A percentile compares a stretch with the other conserved stretches of the same genome.
Conservation (phyloP, 2,113 vertebrate species). For the Pheucticus melanocephalus region DNA sequence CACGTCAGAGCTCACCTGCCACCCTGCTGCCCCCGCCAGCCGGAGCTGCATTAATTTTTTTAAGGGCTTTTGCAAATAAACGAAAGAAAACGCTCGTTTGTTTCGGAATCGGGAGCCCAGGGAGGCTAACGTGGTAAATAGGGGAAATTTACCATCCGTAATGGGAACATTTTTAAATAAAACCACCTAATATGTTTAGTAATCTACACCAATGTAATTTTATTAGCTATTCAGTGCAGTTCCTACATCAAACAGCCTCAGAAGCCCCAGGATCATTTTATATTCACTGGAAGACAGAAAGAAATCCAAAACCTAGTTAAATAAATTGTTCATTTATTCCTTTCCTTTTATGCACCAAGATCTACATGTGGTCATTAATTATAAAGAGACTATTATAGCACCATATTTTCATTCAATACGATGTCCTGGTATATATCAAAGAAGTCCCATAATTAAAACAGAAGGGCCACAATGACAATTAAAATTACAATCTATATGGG, state of each 20-base stretch:
- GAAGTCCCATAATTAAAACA: constrained; percentile 88
- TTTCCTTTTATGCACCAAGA: constrained; percentile 84
- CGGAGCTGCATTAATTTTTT: background rate
- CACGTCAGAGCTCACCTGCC: background rate
- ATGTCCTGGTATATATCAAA: constrained; percentile 88
- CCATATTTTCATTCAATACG: constrained; percentile 88
- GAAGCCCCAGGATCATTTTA: constrained; percentile 78
- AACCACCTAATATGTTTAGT: constrained; percentile 71
- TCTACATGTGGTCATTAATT: constrained; percentile 88
- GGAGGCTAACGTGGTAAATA: constrained; percentile 51
- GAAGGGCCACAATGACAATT: constrained; percentile 88
- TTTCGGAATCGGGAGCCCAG: background rate
- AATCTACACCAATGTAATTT: constrained; percentile 73
- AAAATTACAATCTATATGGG: constrained; percentile 89
- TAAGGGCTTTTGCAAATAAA: constrained; percentile 7
- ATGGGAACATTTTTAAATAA: constrained; percentile 60
- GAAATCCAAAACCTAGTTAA: constrained; percentile 86
- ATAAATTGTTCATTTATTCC: constrained; percentile 89
- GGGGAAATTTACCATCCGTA: constrained; percentile 29
- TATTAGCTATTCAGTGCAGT: constrained; percentile 71
- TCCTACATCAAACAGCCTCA: constrained; percentile 76
- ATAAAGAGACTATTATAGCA: constrained; percentile 88
- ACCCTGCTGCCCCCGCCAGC: background rate
- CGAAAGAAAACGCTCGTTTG: background rate
- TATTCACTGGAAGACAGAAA: constrained; percentile 81